Percentiles rank a stretch among this genome's conserved stretches.
phyloP scores from a whole-genome alignment of 2,888 invertebrate species.

The Diabrotica balteata region DNA sequence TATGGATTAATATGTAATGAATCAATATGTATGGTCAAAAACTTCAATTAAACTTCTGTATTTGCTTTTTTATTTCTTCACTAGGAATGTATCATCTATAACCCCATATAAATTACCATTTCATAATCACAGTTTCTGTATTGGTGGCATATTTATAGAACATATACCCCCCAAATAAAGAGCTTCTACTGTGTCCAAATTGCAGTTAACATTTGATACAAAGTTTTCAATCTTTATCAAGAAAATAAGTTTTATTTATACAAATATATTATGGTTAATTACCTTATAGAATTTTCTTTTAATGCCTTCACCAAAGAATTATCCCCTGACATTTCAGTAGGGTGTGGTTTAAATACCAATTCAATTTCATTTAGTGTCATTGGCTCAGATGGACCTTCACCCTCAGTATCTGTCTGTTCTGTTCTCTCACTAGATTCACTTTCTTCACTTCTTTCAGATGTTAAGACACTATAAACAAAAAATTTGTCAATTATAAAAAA shows the following conservation, averaged over 20 bases:
- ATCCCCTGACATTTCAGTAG: conserved; percentile 88
- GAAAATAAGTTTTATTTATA: background rate
- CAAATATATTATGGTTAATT: background rate
- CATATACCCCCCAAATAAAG: too few species aligned
- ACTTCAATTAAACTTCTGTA: too few species aligned
- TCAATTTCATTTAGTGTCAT: conserved; percentile 90
- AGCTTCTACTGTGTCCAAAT: too few species aligned
- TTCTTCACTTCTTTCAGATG: conserved; percentile 67
- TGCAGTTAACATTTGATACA: too few species aligned
- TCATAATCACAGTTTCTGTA: too few species aligned
- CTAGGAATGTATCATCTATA: too few species aligned
- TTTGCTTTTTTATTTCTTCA: too few species aligned
- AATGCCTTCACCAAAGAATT: conserved; percentile 83
- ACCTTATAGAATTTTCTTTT: conserved; percentile 83
- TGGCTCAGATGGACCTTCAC: conserved; percentile 78
- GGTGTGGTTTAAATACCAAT: conserved; percentile 94
- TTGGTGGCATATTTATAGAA: too few species aligned
- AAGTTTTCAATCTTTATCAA: too few species aligned
- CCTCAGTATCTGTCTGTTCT: conserved; percentile 74
- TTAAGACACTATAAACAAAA: conserved; percentile 59
- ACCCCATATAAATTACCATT: too few species aligned
- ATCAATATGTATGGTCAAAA: too few species aligned
- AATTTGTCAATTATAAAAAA: background rate
- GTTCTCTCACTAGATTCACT: conserved; percentile 76
- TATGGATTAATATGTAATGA: too few species aligned